Conservation (phyloP, 2,888 invertebrate species). For the Cantharis flavilabris region DNA sequence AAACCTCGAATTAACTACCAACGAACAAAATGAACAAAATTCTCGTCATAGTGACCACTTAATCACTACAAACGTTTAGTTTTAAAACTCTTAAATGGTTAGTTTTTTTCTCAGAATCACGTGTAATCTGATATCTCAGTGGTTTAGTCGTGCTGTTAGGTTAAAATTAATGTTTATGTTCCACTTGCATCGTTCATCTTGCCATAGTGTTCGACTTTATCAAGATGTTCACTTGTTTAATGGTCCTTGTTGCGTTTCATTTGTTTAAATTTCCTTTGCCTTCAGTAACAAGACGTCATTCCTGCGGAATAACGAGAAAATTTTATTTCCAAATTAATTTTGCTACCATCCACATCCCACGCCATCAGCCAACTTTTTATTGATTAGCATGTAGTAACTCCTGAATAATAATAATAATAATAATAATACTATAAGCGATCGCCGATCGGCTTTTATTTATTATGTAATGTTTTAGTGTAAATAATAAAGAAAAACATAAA, state of each 20-base stretch:
- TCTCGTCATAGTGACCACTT: slow-evolving; percentile 47
- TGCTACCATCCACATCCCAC: not conserved
- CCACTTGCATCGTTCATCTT: slow-evolving; percentile 54
- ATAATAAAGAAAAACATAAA: slow-evolving; percentile 36
- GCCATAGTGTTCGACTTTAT: slow-evolving; percentile 53
- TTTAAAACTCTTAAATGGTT: slow-evolving; percentile 45
- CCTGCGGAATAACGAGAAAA: slow-evolving; percentile 2
- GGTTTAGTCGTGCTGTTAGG: slow-evolving; percentile 52
- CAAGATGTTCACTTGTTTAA: slow-evolving; percentile 59
- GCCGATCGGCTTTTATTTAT: not conserved
- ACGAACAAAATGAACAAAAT: slow-evolving; percentile 42
- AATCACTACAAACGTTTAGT: slow-evolving; percentile 48
- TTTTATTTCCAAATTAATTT: not conserved
- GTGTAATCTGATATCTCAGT: slow-evolving; percentile 55
- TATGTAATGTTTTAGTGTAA: not conserved
- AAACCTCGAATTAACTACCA: slow-evolving; percentile 33
- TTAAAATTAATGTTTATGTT: slow-evolving; percentile 58
- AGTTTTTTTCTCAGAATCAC: slow-evolving; percentile 51
- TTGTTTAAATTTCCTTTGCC: slow-evolving; percentile 40
- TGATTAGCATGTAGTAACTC: not conserved
- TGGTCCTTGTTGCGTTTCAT: slow-evolving; percentile 53
- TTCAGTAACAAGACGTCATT: slow-evolving; percentile 16
- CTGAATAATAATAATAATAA: not conserved
- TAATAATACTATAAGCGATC: too few species aligned
- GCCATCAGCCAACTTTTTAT: not conserved